A percentile compares a stretch with the other conserved stretches of the same genome.
phyloP scores from a whole-genome alignment of 30 jellyfish, hydroid and myxozoan species.

The Aurelia aurita complex sp. Pacific region DNA sequence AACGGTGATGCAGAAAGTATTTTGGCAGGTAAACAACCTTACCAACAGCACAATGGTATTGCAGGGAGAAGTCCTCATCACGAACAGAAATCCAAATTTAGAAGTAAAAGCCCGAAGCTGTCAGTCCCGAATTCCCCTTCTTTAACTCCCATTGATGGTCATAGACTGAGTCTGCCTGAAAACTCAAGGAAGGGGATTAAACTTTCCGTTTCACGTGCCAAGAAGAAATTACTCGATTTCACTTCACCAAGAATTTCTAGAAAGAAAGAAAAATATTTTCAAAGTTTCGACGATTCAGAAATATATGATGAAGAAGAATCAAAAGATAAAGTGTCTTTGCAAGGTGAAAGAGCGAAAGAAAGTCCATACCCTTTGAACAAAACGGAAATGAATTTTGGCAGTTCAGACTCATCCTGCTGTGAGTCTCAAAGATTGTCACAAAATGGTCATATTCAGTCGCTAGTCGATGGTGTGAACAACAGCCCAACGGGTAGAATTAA shows the following conservation, averaged over 20 bases:
- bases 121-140: too few relatives aligned
- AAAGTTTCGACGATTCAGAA: background rate
- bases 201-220: conserved; percentile 33
- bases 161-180: background rate
- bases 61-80: too few relatives aligned
- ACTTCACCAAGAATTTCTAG: conserved; percentile 40
- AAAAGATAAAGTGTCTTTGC: background rate
- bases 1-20: too few relatives aligned
- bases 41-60: too few relatives aligned
- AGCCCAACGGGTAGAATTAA: background rate
- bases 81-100: too few relatives aligned
- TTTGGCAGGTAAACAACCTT: too few relatives aligned
- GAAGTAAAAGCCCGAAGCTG: too few relatives aligned
- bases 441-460: background rate
- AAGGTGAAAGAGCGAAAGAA: background rate
- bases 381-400: background rate
- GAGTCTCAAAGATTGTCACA: background rate
- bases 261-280: conserved; percentile 6
- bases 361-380: background rate
- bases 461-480: background rate
- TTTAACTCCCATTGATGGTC: too few relatives aligned
- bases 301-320: background rate
- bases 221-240: conserved; percentile 22
- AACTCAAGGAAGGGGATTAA: conserved; percentile 6
- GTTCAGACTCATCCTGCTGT: background rate